These are phyloP conservation scores for Syrista parreyssii DNA, from an alignment of 2,888 invertebrate genomes.

Conservation along the genomic window DNA sequence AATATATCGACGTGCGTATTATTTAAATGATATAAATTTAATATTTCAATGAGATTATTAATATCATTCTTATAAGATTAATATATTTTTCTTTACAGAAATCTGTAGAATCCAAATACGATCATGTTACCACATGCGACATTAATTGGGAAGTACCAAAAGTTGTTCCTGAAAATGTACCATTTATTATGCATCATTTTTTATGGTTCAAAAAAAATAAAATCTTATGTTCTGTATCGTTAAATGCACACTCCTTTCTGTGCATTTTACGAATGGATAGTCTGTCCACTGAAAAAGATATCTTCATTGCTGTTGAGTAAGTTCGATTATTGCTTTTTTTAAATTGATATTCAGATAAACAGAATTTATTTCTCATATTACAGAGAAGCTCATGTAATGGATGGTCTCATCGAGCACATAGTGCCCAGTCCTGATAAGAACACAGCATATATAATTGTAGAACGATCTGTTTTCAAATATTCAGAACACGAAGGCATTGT, in stretches of 20 bases:
- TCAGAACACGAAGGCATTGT: conserved; percentile 39
- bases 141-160: conserved; percentile 44
- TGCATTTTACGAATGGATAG: conserved; percentile 45
- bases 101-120: conserved; percentile 40
- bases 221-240: conserved; percentile 63
- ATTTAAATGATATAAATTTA: conserved; percentile 10
- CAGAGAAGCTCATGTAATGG: conserved; percentile 43
- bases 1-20: conserved; percentile 40
- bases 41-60: not conserved
- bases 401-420: conserved; percentile 58
- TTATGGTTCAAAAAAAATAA: conserved; percentile 68
- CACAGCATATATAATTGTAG: conserved; percentile 57
- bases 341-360: not conserved
- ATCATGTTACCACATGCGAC: conserved; percentile 40
- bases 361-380: not conserved
- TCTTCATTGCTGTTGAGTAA: conserved; percentile 42
- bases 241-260: conserved; percentile 36
- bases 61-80: conserved; percentile 6
- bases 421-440: conserved; percentile 42
- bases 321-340: conserved; percentile 16
- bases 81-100: conserved; percentile 39
- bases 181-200: conserved; percentile 69
- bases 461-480: conserved; percentile 62
- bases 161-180: conserved; percentile 31
- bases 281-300: conserved; percentile 26